A percentile compares a stretch with the other conserved stretches of the same genome.
Conservation (phyloP, 2,113 vertebrate genomes). For the Seriola dumerili region DNA sequence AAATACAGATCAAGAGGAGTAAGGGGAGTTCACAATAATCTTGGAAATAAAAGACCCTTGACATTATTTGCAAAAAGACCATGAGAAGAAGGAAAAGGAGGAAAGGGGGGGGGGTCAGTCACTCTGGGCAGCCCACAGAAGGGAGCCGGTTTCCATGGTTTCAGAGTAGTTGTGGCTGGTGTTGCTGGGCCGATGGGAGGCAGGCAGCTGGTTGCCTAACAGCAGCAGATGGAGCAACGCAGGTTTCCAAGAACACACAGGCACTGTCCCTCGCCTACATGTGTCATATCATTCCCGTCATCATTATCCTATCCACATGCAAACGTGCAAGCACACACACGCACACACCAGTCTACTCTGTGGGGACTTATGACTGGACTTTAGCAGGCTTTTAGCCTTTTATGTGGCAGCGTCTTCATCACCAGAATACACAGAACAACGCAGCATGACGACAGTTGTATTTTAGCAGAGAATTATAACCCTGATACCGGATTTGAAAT, state of each 20-base stretch:
- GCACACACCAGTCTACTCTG: slow-evolving; percentile 22
- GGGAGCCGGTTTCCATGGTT: slow-evolving; percentile 76
- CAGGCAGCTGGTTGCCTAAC: slow-evolving; percentile 79
- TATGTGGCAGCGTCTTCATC: slow-evolving; percentile 32
- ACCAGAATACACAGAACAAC: slow-evolving; percentile 29
- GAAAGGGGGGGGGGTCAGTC: slow-evolving; percentile 30
- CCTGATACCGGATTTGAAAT: background rate
- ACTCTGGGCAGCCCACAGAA: slow-evolving; percentile 52
- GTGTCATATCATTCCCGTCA: slow-evolving; percentile 70
- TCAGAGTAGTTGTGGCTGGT: slow-evolving; percentile 72
- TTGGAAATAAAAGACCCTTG: slow-evolving; percentile 17
- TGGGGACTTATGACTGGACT: slow-evolving; percentile 31
- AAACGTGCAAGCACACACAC: background rate
- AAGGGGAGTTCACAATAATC: slow-evolving; percentile 5
- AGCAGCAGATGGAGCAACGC: slow-evolving; percentile 80
- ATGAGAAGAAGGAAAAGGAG: slow-evolving; percentile 10
- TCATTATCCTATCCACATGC: slow-evolving; percentile 45
- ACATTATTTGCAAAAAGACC: slow-evolving; percentile 25
- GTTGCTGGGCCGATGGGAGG: slow-evolving; percentile 72
- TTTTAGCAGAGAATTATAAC: background rate
- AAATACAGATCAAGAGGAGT: slow-evolving; percentile 17
- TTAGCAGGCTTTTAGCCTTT: slow-evolving; percentile 54
- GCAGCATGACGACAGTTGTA: background rate
- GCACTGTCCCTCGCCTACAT: slow-evolving; percentile 65
- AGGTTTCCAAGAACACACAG: slow-evolving; percentile 76